Percentiles rank a stretch among this genome's conserved stretches.
These are phyloP conservation scores for Tenthredo distinguenda DNA, from an alignment of 2,888 invertebrate species.

Conservation along the genomic window DNA sequence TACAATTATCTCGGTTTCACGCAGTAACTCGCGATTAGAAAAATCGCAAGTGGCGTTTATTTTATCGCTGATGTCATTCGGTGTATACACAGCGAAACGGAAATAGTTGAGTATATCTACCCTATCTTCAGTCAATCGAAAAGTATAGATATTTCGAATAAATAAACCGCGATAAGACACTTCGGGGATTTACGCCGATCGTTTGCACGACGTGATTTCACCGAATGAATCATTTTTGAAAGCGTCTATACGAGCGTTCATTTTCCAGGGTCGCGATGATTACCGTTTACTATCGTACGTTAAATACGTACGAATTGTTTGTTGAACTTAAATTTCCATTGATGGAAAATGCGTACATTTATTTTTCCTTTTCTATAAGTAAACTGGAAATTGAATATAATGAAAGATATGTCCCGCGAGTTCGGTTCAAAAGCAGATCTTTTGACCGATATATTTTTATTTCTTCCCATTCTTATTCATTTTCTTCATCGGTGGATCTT, in stretches of 20 bases:
- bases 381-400: no score
- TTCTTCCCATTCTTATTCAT: slow-evolving; percentile 50
- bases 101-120: background rate
- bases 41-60: background rate
- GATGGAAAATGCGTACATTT: background rate
- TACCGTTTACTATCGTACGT: background rate
- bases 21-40: background rate
- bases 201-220: slow-evolving; percentile 27
- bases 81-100: background rate
- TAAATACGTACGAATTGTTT: background rate
- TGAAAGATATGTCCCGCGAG: no score
- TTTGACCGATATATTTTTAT: background rate
- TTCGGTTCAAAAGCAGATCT: background rate
- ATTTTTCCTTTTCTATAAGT: no score
- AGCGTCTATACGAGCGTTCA: background rate
- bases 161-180: slow-evolving; percentile 21
- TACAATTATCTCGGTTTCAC: background rate
- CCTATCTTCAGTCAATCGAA: background rate
- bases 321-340: background rate
- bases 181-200: slow-evolving; percentile 22
- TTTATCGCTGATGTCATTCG: slow-evolving; percentile 22
- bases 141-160: slow-evolving; percentile 7
- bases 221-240: slow-evolving; percentile 36
- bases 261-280: slow-evolving; percentile 54
- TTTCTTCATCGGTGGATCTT: background rate